Percentiles rank a stretch among this genome's conserved stretches.
Conservation (phyloP, 2,113 vertebrate genomes). For the Crotophaga sulcirostris region DNA sequence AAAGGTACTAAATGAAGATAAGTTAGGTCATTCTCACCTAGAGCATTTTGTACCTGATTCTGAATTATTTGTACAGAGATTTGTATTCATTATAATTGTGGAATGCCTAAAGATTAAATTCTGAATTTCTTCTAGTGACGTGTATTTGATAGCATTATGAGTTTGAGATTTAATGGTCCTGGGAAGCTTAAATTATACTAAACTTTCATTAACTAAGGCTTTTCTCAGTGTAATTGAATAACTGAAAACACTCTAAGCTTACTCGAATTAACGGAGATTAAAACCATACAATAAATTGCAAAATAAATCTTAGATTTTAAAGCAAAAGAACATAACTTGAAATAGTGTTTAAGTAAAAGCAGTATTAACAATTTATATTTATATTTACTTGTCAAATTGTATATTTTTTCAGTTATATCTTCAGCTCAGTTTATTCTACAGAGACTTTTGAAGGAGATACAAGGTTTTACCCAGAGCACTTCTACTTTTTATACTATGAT, state of each 20-base stretch:
- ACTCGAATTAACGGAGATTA: constrained; percentile 56
- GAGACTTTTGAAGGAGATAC: neutral
- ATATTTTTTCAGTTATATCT: neutral
- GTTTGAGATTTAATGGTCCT: constrained; percentile 65
- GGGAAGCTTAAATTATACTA: constrained; percentile 67
- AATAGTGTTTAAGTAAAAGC: neutral
- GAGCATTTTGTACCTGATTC: constrained; percentile 26
- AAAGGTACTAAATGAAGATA: constrained; percentile 42
- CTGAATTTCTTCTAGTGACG: constrained; percentile 54
- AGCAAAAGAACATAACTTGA: neutral
- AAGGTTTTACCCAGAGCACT: neutral
- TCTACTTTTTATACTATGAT: neutral
- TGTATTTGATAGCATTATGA: constrained; percentile 58
- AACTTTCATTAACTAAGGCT: constrained; percentile 69
- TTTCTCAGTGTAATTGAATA: constrained; percentile 69
- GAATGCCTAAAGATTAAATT: constrained; percentile 67
- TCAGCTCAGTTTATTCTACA: neutral
- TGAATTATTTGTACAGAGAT: constrained; percentile 57
- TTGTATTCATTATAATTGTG: constrained; percentile 67
- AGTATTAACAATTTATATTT: neutral
- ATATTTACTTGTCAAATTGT: neutral
- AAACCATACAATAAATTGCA: constrained; percentile 41
- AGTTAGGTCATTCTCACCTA: constrained; percentile 15
- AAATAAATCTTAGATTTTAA: constrained; percentile 16
- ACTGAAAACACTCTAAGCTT: constrained; percentile 53